These are phyloP conservation scores for Mylabris sibirica DNA, from an alignment of 2,888 invertebrate species.

Conservation along the genomic window DNA sequence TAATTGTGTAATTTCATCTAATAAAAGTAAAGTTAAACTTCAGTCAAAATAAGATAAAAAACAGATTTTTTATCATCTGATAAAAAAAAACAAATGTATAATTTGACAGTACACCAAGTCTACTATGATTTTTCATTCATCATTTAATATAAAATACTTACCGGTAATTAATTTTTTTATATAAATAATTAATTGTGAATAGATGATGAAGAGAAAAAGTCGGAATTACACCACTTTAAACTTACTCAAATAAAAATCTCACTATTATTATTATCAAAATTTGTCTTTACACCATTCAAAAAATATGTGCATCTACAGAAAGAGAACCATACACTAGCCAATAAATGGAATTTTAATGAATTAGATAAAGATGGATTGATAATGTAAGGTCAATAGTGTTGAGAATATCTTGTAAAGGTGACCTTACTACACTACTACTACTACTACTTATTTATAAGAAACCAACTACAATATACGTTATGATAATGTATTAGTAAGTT, in stretches of 20 bases:
- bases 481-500: not conserved
- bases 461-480: not conserved
- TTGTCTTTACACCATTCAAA: constrained; percentile 6
- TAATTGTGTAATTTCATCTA: not conserved
- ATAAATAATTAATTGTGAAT: too few relatives aligned
- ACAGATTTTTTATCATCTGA: not conserved
- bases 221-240: too few relatives aligned
- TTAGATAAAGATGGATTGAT: constrained; percentile 12
- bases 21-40: not conserved
- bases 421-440: constrained; percentile 18
- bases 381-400: constrained; percentile 15
- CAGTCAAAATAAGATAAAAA: not conserved
- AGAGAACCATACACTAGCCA: not conserved
- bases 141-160: constrained; percentile 27
- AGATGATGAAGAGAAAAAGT: too few relatives aligned
- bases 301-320: not conserved
- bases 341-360: not conserved
- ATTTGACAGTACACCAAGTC: not conserved
- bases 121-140: constrained; percentile 8
- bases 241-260: too few relatives aligned
- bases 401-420: constrained; percentile 24
- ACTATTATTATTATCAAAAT: too few relatives aligned
- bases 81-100: not conserved
- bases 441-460: not conserved
- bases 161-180: constrained; percentile 3